These are phyloP conservation scores for Tetrapedia diversipes DNA, from an alignment of 2,888 invertebrate genomes.

Conservation along the genomic window DNA sequence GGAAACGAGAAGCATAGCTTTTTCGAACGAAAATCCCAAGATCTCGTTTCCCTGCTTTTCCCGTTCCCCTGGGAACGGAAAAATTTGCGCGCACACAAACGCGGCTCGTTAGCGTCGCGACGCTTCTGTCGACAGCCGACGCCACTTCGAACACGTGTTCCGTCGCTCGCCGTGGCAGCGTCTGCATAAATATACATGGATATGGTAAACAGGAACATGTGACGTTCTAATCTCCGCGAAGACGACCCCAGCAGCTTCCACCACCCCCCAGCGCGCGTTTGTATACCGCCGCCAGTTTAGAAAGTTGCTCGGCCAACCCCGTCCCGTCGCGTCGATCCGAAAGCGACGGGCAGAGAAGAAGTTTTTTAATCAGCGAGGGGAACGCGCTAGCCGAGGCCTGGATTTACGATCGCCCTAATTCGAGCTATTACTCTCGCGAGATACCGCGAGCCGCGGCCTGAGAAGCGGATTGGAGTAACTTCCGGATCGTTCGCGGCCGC, in stretches of 20 bases:
- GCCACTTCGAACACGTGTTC: slow-evolving; percentile 61
- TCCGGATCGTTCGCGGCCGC: slow-evolving; percentile 19
- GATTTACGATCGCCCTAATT: slow-evolving; percentile 54
- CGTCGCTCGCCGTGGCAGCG: slow-evolving; percentile 18
- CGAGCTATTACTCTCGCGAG: slow-evolving; percentile 33
- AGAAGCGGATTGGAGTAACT: slow-evolving; percentile 33
- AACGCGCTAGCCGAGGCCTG: not conserved
- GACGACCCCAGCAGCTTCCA: not conserved
- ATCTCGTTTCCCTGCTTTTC: not conserved
- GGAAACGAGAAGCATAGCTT: too few species aligned
- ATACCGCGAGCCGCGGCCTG: not conserved
- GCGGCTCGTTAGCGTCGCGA: slow-evolving; percentile 61
- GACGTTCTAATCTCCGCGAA: slow-evolving; percentile 60
- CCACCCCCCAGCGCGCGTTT: slow-evolving; percentile 10
- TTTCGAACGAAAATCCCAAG: not conserved
- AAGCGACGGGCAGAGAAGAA: slow-evolving; percentile 20
- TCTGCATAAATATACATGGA: slow-evolving; percentile 70
- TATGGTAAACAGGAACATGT: slow-evolving; percentile 70
- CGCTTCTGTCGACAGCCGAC: slow-evolving; percentile 33
- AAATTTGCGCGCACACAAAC: slow-evolving; percentile 58
- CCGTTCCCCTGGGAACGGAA: slow-evolving; percentile 5
- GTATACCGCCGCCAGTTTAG: slow-evolving; percentile 20
- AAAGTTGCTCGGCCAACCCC: not conserved
- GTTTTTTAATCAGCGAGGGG: slow-evolving; percentile 53
- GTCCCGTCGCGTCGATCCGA: not conserved